These are phyloP conservation scores for Sitobion miscanthi DNA, from an alignment of 1,140 invertebrate species.

Conservation along the genomic window DNA sequence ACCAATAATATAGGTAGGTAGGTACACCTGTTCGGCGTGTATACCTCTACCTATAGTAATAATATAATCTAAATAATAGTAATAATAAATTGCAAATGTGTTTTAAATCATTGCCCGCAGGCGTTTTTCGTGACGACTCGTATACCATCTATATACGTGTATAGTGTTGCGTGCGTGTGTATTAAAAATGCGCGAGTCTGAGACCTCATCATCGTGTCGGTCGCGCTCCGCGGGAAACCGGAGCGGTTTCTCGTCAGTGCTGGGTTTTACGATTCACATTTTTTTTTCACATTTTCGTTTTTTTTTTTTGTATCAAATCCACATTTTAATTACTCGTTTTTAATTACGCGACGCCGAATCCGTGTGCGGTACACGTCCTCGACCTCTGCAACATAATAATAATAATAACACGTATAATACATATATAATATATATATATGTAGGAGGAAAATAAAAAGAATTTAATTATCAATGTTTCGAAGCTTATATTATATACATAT, in stretches of 20 bases:
- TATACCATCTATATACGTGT: neutral
- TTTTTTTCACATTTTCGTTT: neutral
- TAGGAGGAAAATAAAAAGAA: neutral
- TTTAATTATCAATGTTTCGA: neutral
- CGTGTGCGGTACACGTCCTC: neutral
- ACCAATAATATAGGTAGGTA: no score
- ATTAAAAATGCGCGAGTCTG: neutral
- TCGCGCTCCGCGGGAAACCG: neutral
- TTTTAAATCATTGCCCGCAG: neutral
- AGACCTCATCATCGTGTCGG: neutral
- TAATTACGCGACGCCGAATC: neutral
- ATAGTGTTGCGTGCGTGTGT: neutral
- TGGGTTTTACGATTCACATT: neutral
- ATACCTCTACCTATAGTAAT: neutral
- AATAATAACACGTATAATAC: neutral
- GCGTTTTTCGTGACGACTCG: neutral
- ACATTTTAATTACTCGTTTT: neutral
- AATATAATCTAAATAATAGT: neutral
- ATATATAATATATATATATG: no score
- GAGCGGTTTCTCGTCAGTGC: neutral
- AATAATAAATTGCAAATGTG: neutral
- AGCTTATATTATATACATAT: neutral
- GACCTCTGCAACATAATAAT: neutral
- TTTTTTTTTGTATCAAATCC: neutral
- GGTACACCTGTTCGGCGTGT: neutral